phyloP scores from a whole-genome alignment of 2,888 invertebrate species.

The Iphiclides podalirius region DNA sequence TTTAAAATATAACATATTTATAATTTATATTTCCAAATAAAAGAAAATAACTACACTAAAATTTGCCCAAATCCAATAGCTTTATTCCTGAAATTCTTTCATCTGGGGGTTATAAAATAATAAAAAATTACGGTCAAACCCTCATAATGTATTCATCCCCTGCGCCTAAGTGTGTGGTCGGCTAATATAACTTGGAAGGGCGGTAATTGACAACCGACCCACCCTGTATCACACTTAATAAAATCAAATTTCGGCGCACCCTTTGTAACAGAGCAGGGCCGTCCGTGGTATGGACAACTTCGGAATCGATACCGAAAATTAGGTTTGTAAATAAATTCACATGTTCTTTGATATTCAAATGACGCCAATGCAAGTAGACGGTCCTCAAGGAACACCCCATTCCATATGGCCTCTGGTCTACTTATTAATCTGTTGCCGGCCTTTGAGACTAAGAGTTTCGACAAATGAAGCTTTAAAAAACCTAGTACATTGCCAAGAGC shows the following conservation, averaged over 20 bases:
- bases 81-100: neutral
- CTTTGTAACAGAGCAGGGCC: constrained; percentile 40
- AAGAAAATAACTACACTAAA: too few species aligned
- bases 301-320: constrained; percentile 6
- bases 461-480: too few species aligned
- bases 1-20: too few species aligned
- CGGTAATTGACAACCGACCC: constrained; percentile 48
- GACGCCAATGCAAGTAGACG: neutral
- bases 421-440: too few species aligned
- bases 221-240: constrained; percentile 55
- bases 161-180: constrained; percentile 24
- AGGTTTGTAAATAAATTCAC: constrained; percentile 22
- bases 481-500: too few species aligned
- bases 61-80: too few species aligned
- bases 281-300: constrained; percentile 15
- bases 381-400: too few species aligned
- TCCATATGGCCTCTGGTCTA: too few species aligned
- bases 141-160: constrained; percentile 45
- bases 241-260: constrained; percentile 52
- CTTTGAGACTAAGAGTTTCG: too few species aligned
- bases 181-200: constrained; percentile 21
- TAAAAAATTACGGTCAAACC: constrained; percentile 27
- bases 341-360: constrained; percentile 22
- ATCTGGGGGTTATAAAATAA: constrained; percentile 20
- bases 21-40: too few species aligned